Percentiles rank a stretch among this genome's conserved stretches.
These are phyloP conservation scores for Acanthosepion esculentum DNA, from an alignment of 2,888 invertebrate species.

Conservation along the genomic window DNA sequence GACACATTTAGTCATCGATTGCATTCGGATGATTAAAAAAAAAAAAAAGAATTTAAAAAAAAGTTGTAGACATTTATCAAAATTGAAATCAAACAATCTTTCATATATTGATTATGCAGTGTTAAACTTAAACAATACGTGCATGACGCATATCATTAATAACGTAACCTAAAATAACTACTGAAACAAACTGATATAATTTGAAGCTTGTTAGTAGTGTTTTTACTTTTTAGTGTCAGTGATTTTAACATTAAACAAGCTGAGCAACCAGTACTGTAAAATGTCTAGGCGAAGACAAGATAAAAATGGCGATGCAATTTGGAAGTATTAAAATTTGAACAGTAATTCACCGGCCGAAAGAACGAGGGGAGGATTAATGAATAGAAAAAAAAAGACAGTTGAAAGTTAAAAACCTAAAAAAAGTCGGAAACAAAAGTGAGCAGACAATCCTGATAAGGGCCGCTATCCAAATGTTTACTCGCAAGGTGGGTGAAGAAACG, in stretches of 20 bases:
- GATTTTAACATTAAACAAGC: background rate
- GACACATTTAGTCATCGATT: background rate
- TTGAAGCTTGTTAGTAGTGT: background rate
- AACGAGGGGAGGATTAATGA: background rate
- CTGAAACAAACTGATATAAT: background rate
- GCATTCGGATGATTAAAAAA: background rate
- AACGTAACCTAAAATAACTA: background rate
- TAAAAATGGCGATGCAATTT: background rate
- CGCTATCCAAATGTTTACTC: slow-evolving; percentile 33
- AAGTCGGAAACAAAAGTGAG: background rate
- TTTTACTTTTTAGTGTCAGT: no score
- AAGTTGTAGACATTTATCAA: background rate
- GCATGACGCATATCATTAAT: slow-evolving; percentile 14
- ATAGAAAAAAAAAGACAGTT: background rate
- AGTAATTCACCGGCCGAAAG: background rate
- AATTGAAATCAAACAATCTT: background rate
- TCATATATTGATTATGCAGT: background rate
- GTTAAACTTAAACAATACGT: background rate
- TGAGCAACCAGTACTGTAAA: background rate
- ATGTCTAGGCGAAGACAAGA: background rate
- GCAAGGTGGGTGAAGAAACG: background rate
- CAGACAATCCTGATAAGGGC: slow-evolving; percentile 6
- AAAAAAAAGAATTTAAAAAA: no score
- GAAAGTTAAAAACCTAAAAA: background rate
- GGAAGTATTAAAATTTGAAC: background rate